A percentile compares a stretch with the other conserved stretches of the same genome.
Conservation (phyloP, 2,113 vertebrate genomes). For the Calcarius ornatus region DNA sequence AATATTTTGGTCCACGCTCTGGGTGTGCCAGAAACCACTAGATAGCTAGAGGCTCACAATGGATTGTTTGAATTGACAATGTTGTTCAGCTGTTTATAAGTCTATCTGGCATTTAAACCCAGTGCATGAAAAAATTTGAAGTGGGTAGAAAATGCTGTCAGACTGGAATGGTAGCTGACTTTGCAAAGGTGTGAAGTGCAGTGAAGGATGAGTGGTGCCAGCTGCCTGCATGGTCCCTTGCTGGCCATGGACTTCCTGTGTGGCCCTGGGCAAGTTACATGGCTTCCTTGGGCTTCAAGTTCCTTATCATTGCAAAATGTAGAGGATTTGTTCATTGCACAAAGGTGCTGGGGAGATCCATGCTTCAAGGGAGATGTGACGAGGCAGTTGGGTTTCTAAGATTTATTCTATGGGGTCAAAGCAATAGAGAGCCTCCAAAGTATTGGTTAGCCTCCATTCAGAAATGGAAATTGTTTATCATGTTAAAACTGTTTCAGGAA, state of each 20-base stretch:
- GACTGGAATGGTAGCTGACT: neutral
- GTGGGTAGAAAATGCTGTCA: neutral
- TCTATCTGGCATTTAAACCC: neutral
- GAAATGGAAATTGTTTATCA: neutral
- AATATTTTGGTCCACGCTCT: neutral
- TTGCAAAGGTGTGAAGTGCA: neutral
- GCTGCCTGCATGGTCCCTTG: neutral
- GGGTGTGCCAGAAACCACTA: neutral
- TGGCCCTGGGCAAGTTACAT: neutral
- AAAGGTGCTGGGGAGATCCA: neutral
- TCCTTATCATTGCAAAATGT: neutral
- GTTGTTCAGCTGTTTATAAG: neutral
- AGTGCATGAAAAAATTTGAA: neutral
- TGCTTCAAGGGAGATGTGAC: neutral
- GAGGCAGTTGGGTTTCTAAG: neutral
- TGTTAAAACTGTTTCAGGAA: neutral
- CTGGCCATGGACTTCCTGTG: neutral
- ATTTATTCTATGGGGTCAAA: neutral
- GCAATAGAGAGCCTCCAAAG: neutral
- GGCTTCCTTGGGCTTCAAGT: neutral
- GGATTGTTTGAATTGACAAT: neutral
- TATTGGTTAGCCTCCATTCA: neutral
- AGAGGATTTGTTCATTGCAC: neutral
- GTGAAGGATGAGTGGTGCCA: neutral
- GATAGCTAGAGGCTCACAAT: neutral